A percentile compares a stretch with the other conserved stretches of the same genome.
phyloP scores from a whole-genome alignment of 2,888 invertebrate species.

The Agriotes lineatus region DNA sequence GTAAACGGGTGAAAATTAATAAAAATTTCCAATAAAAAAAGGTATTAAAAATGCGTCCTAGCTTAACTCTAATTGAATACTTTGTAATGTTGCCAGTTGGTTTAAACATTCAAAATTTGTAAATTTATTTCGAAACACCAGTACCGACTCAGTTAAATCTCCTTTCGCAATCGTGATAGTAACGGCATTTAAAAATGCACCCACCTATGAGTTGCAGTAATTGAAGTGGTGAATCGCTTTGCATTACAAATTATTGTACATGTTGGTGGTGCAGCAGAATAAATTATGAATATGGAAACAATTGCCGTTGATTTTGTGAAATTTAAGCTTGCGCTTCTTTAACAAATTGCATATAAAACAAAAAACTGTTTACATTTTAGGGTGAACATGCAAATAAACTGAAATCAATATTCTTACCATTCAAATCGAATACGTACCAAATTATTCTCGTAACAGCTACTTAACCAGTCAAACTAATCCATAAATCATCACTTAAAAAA shows the following conservation, averaged over 20 bases:
- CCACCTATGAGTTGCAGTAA: constrained; percentile 19
- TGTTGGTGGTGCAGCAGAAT: neutral
- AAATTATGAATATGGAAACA: neutral
- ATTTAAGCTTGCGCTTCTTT: too few relatives aligned
- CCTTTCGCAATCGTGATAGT: constrained; percentile 24
- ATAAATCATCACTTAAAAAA: constrained; percentile 39
- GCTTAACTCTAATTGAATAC: too few relatives aligned
- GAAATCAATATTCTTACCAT: constrained; percentile 5
- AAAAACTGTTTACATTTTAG: too few relatives aligned
- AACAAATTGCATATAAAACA: too few relatives aligned
- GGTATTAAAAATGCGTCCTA: too few relatives aligned
- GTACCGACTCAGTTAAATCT: constrained; percentile 3
- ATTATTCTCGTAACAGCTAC: constrained; percentile 30
- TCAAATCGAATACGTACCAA: constrained; percentile 25
- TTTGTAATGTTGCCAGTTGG: neutral
- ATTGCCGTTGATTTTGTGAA: neutral
- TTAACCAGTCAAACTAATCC: constrained; percentile 38
- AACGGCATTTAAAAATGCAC: constrained; percentile 32
- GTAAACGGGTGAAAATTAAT: neutral
- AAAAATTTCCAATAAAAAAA: too few relatives aligned
- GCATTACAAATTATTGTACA: constrained; percentile 11
- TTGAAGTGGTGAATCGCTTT: neutral
- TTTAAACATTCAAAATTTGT: too few relatives aligned
- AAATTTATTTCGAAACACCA: too few relatives aligned
- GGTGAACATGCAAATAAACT: neutral